These are phyloP conservation scores for Polietes domitor DNA, from an alignment of 2,888 invertebrate species.

Conservation along the genomic window DNA sequence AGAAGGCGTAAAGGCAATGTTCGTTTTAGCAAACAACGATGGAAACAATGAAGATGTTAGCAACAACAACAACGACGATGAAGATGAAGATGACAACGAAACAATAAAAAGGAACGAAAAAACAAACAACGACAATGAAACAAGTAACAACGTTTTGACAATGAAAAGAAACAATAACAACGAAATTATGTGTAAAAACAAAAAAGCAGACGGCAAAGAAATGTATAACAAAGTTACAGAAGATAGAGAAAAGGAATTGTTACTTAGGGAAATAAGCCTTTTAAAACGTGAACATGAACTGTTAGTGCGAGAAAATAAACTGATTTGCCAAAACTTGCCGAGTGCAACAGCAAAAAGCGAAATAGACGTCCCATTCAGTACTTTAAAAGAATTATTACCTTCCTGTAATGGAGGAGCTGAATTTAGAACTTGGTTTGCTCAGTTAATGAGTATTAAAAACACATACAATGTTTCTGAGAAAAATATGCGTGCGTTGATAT, in stretches of 20 bases:
- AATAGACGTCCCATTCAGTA: not conserved
- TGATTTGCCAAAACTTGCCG: too few species aligned
- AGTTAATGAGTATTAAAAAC: conserved; percentile 2
- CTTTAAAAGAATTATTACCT: conserved; percentile 25
- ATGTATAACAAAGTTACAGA: too few species aligned
- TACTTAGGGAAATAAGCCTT: not conserved
- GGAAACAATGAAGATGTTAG: not conserved
- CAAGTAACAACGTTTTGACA: too few species aligned
- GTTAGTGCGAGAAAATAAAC: not conserved
- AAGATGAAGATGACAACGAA: not conserved
- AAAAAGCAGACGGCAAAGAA: too few species aligned
- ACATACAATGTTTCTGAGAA: conserved; percentile 9
- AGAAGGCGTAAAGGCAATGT: not conserved
- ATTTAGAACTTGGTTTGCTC: conserved; percentile 23
- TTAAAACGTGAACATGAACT: not conserved
- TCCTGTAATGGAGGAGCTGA: conserved; percentile 20
- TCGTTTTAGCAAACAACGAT: not conserved
- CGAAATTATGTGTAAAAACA: too few species aligned
- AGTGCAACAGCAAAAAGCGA: not conserved
- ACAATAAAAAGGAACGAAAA: too few species aligned
- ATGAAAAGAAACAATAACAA: too few species aligned
- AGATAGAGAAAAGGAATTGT: not conserved
- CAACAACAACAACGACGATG: not conserved
- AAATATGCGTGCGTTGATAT: conserved; percentile 1
- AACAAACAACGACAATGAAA: too few species aligned